Evolutionary conservation across 2,113 vertebrate species (phyloP), one percentile per base, ranked within the genome.

Genomic region (Triplophysa rosa): DNA sequence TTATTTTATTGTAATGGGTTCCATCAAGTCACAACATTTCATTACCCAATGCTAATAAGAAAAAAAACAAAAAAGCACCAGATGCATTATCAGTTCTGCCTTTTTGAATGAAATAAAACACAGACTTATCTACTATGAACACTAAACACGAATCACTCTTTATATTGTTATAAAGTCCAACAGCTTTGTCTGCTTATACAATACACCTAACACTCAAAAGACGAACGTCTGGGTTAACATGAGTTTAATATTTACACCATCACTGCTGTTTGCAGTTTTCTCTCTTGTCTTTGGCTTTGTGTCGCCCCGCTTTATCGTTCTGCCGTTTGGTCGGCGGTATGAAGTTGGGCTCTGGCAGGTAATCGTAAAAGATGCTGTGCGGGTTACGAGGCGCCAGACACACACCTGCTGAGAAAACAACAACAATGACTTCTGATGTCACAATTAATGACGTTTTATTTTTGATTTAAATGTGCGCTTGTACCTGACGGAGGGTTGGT

Each of bases 181-280:
- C 29, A 33, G 29, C 29, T 33, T 33, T 6, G 5, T 33, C 29
- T 70, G 8, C 42, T 66, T 21, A 16, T 10, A 8, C 29, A 5
- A 33, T 33, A 33, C 29, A 33, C 29, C 4, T 16, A 5, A 13
- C 29, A 33, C 29, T 33, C 29, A 33, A 33, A 33, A 33, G 29
- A n/a, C 16, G 0, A 37, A n/a, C 6, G 19, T 19, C n/a, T 58
- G 3, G n/a, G 19, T 9, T 8, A 56, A n/a, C 54, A 70, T 2
- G 29, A 45, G 7, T 67, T 61, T 8, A 54, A 78, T 47, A 49
- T 21, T 17, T 21, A 58, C 52, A 16, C 17, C 4, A 40, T 86
- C 82, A 93, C 71, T 93, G 93, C 26, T 93, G 93, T 81, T 93
- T 93, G 82, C 93, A 93, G 59, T 88, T 92, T 84, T 94, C 92